Evolutionary conservation across 2,113 vertebrate genomes (phyloP), one percentile per base, ranked within the genome.

Genomic region (Gadus chalcogrammus): DNA sequence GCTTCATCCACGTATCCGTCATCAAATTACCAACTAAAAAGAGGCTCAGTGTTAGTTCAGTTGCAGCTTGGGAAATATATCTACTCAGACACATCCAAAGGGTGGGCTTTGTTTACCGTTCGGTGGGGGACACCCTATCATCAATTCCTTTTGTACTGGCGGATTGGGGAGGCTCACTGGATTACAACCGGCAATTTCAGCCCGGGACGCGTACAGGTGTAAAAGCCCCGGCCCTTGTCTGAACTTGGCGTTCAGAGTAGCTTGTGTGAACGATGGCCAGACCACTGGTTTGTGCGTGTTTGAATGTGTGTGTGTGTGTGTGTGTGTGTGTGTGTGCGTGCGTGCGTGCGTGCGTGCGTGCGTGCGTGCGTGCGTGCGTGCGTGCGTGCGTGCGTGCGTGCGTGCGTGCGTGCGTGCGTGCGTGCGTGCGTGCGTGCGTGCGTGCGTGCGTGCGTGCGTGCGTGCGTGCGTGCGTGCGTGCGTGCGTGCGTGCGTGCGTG

Each of bases 21-120:
- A 69, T 87, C 82, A 85, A 88, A 87, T 89, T 88, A 86, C 84
- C 85, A 85, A 85, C 79, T 79, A 80, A 83, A 85, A 64, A 48
- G 74, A 73, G 74, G 78, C 79, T 82, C 79, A 79, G 70, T 83
- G 82, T 83, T 84, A 73, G 78, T 64, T 78, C 80, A 85, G 80
- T 73, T 72, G 82, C 79, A 80, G 63, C 66, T 65, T 63, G 78
- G 71, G 79, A 80, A 85, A 82, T 74, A 38, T 72, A 79, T 81
- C 65, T 84, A 84, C 78, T 80, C 70, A 81, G 79, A 64, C 73
- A 78, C 82, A 79, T 86, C 80, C 80, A 74, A 76, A 86, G 67
- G 87, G 73, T 82, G 87, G 84, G 69, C 75, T 76, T 7, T 86
- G 81, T 88, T 88, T 87, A 86, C 76, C 78, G 72, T 78, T 73